Percentiles rank a stretch among this genome's conserved stretches.
Conservation (phyloP, 2,888 invertebrate species). For the Clivina fossor region DNA sequence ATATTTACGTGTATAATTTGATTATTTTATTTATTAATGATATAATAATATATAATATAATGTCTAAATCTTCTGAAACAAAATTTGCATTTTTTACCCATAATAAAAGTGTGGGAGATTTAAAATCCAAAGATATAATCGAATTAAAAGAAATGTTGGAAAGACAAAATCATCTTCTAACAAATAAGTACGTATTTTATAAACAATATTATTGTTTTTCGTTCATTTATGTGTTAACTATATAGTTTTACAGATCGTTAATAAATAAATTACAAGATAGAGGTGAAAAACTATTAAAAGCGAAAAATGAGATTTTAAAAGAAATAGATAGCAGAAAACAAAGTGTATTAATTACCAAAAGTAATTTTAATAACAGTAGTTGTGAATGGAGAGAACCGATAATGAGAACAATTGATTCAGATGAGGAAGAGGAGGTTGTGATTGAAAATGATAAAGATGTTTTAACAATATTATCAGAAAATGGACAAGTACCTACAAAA, state of each 20-base stretch:
- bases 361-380: constrained; percentile 5
- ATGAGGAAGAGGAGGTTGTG: no score
- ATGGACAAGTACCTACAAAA: constrained; percentile 9
- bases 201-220: not conserved
- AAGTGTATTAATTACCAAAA: constrained; percentile 1
- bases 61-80: no score
- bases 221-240: not conserved
- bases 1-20: no score
- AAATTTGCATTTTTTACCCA: constrained; percentile 22
- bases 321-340: constrained; percentile 20
- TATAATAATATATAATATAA: no score
- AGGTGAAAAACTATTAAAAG: constrained; percentile 21
- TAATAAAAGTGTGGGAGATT: constrained; percentile 23
- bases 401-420: not conserved
- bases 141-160: constrained; percentile 26
- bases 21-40: no score
- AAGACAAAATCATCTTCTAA: constrained; percentile 23
- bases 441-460: constrained; percentile 13
- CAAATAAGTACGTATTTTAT: constrained; percentile 17
- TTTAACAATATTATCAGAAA: constrained; percentile 16
- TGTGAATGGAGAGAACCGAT: constrained; percentile 15
- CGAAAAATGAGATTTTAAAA: constrained; percentile 15
- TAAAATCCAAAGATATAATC: constrained; percentile 13
- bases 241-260: constrained; percentile 15
- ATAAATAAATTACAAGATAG: constrained; percentile 25